These are phyloP conservation scores for Centropus bengalensis DNA, from an alignment of 2,113 vertebrate genomes.

Conservation along the genomic window DNA sequence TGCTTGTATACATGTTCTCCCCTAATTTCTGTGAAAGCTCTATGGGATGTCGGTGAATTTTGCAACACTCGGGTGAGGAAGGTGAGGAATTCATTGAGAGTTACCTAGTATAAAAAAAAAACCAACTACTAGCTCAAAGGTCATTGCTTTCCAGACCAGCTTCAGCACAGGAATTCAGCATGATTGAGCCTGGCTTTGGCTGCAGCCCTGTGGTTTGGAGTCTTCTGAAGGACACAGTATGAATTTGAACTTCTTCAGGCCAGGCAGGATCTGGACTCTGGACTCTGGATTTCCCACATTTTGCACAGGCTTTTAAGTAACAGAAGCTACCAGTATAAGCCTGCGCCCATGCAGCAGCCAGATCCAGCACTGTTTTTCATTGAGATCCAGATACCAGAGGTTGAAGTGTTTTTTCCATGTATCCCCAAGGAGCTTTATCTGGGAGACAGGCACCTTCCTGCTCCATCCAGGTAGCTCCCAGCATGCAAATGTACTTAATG, in stretches of 20 bases:
- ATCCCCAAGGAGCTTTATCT: background rate
- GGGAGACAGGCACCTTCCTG: background rate
- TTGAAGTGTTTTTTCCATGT: background rate
- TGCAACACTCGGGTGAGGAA: background rate
- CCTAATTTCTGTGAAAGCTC: background rate
- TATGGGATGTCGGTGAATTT: background rate
- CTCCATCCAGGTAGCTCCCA: background rate
- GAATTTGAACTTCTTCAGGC: background rate
- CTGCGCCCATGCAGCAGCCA: background rate
- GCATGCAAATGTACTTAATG: background rate
- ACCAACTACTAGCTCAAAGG: rapidly evolving
- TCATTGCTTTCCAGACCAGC: background rate
- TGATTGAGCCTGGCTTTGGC: background rate
- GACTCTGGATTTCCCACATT: background rate
- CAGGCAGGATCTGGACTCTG: background rate
- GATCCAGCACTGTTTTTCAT: background rate
- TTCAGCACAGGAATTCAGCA: background rate
- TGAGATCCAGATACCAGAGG: background rate
- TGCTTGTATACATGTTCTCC: background rate
- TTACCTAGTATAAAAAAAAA: background rate
- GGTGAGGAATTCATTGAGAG: background rate
- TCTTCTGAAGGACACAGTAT: background rate
- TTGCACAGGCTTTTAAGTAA: background rate
- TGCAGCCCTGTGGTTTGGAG: background rate
- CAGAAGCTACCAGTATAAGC: background rate